Evolutionary conservation across 2,797 vertebrate species (phyloP), one percentile per base, ranked within the genome.

Genomic region (Cirrhinus mrigala): DNA sequence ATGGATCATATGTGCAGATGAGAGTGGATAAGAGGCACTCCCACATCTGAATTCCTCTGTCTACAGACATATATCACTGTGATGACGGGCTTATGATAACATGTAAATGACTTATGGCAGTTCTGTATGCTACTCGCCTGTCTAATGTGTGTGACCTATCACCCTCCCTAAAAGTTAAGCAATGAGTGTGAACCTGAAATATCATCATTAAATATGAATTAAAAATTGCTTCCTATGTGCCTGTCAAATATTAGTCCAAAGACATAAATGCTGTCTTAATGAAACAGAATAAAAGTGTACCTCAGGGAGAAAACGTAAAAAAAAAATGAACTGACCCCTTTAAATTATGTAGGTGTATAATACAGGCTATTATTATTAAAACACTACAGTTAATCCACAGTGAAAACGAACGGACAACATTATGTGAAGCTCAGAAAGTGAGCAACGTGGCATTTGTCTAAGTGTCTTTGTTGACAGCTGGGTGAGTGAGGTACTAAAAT

Each of bases 1-100:
- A 54, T 78, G 62, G 37, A 79, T 83, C 29, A 77, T 52, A 50
- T 78, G 50, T 79, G 70, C 2, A 37, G 22, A 73, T 52, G 16
- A 70, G 44, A 50, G 50, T 40, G 50, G 40, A 44, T 74, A 56
- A 54, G 24, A 29, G 68, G 69, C 14, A 54, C 29, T n/a, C 24
- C 77, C 46, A 64, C 27, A 40, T 50, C 16, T 60, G 33, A 80
- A 80, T 79, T 85, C 83, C 69, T 84, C 10, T 48, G 24, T 90
- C 68, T 83, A 50, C 66, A 75, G 18, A 68, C 60, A 83, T 80
- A 76, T 76, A 79, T 89, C 64, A 40, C 83, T 74, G 84, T 85
- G 24, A 62, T 86, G 40, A 82, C 4, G 54, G 40, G 56, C 73
- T 77, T 73, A 83, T 73, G 79, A 81, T 81, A 87, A 84, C 79